Conservation (phyloP, 2,113 vertebrate species). For the Alectura lathami region DNA sequence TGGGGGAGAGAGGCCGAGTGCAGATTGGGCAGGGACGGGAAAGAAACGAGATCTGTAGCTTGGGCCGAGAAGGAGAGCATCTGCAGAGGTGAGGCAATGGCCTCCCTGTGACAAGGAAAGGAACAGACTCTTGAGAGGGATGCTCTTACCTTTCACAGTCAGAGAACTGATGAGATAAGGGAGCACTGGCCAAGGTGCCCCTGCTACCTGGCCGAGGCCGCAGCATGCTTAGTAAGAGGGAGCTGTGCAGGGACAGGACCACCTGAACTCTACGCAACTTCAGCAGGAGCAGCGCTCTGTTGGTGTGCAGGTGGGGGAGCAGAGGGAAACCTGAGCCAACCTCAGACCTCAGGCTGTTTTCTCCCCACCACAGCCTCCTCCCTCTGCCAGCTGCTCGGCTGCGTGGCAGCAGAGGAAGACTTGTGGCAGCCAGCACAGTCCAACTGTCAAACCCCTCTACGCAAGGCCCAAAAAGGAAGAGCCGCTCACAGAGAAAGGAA, state of each 20-base stretch:
- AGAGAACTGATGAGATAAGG: not conserved
- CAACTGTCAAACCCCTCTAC: not conserved
- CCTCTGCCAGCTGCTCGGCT: not conserved
- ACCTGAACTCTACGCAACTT: slow-evolving; percentile 7
- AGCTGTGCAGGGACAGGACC: not conserved
- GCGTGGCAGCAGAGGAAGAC: slow-evolving; percentile 16
- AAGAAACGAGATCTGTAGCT: not conserved
- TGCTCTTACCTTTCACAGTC: slow-evolving; percentile 30
- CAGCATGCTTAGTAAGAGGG: not conserved
- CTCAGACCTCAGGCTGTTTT: slow-evolving; percentile 7
- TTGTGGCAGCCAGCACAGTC: not conserved
- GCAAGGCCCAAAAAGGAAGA: not conserved
- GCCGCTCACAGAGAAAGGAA: not conserved
- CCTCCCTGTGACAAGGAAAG: slow-evolving; percentile 9
- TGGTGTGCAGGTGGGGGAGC: not conserved
- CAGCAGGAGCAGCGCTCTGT: not conserved
- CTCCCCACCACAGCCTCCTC: not conserved
- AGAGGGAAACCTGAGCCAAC: not conserved
- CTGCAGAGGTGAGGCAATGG: slow-evolving; percentile 30
- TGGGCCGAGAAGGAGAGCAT: not conserved
- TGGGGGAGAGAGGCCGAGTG: slow-evolving; percentile 1
- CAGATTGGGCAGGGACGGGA: not conserved
- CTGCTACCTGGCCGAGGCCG: not conserved
- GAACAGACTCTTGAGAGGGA: not conserved
- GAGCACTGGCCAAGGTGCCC: not conserved